Percentiles rank a stretch among this genome's conserved stretches.
These are phyloP conservation scores for Colletes latitarsis DNA, from an alignment of 1,140 invertebrate genomes.

Conservation along the genomic window DNA sequence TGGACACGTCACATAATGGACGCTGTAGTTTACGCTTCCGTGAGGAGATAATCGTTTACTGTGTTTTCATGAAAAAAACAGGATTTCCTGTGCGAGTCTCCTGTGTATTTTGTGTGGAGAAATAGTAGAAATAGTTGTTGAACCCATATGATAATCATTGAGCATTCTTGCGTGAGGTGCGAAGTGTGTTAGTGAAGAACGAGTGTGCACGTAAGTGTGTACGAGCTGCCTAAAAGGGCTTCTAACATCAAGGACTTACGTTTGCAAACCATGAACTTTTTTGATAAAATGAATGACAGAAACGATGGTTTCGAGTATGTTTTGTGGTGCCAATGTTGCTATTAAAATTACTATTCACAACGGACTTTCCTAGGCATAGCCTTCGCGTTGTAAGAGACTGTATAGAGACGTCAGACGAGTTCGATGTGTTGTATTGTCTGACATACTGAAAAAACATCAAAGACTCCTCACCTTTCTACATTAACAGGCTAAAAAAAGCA, in stretches of 20 bases:
- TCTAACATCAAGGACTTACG: constrained; percentile 62
- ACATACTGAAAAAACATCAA: constrained; percentile 30
- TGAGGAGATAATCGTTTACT: constrained; percentile 35
- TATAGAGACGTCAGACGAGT: constrained; percentile 37
- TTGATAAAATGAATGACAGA: constrained; percentile 41
- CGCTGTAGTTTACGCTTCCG: constrained; percentile 37
- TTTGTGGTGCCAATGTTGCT: constrained; percentile 58
- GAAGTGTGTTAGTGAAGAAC: constrained; percentile 68
- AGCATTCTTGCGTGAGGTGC: constrained; percentile 63
- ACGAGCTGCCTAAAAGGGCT: constrained; percentile 59
- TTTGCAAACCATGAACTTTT: constrained; percentile 57
- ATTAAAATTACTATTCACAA: constrained; percentile 42
- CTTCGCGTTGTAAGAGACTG: constrained; percentile 42
- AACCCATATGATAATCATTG: constrained; percentile 22
- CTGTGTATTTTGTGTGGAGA: constrained; percentile 37
- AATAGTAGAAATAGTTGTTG: constrained; percentile 24
- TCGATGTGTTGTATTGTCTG: constrained; percentile 32
- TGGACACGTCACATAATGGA: constrained; percentile 55
- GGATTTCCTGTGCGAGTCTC: constrained; percentile 18
- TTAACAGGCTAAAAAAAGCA: constrained; percentile 39
- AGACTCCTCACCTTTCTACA: constrained; percentile 16
- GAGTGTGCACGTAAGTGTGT: constrained; percentile 71
- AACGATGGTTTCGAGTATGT: constrained; percentile 50
- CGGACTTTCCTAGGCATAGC: constrained; percentile 56
- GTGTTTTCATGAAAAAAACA: constrained; percentile 26